These are phyloP conservation scores for Cyrtodaria siliqua DNA, from an alignment of 2,888 invertebrate species.

Conservation along the genomic window DNA sequence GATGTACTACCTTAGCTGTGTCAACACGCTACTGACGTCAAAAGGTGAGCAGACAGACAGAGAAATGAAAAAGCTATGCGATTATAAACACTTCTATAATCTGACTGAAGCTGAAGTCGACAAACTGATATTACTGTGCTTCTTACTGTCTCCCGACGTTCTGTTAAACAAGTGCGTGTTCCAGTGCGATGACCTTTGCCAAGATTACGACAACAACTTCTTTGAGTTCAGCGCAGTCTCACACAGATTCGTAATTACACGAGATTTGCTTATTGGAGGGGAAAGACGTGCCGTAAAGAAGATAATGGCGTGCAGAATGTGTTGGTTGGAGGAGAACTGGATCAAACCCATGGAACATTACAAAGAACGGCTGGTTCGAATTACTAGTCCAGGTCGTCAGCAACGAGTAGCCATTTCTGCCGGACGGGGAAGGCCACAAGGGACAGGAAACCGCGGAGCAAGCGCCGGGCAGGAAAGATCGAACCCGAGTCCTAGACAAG, in stretches of 20 bases:
- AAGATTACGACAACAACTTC: slow-evolving; percentile 33
- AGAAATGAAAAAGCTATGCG: slow-evolving; percentile 27
- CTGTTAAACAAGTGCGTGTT: slow-evolving; percentile 31
- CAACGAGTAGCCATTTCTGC: no score
- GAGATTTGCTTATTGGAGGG: slow-evolving; percentile 28
- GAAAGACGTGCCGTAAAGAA: slow-evolving; percentile 18
- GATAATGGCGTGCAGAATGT: slow-evolving; percentile 31
- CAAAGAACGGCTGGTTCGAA: slow-evolving; percentile 4
- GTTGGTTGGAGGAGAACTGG: slow-evolving; percentile 32
- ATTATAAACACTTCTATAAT: slow-evolving; percentile 20
- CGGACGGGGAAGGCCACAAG: no score
- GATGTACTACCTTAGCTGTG: slow-evolving; percentile 34
- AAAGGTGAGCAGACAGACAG: slow-evolving; percentile 19
- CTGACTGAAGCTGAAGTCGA: slow-evolving; percentile 28
- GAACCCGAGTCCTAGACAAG: no score
- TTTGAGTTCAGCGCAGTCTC: slow-evolving; percentile 27
- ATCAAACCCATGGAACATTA: slow-evolving; percentile 31
- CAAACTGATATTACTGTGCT: slow-evolving; percentile 20
- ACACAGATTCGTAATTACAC: slow-evolving; percentile 18
- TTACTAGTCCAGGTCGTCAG: slow-evolving; percentile 7
- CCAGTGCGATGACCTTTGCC: slow-evolving; percentile 18
- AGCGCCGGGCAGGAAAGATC: no score
- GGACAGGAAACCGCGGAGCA: no score
- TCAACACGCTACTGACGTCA: slow-evolving; percentile 25
- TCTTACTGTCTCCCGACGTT: slow-evolving; percentile 29